Base-by-base conservation (phyloP, 1,140 invertebrate genomes). In the Himalopsyche phryganea region DNA sequence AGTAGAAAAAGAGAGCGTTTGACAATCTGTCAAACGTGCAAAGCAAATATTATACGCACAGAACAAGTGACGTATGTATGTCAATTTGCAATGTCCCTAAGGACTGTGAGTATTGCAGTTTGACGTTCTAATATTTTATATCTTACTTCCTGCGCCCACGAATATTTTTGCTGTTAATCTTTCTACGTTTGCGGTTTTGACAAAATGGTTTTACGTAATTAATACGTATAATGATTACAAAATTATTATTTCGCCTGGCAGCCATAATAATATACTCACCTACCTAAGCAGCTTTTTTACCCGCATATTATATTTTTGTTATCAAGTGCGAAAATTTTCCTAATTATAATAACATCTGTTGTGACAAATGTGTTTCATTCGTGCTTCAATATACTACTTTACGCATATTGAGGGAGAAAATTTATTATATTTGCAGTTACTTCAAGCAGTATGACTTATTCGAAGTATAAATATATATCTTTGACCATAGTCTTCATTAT, bases 381-480 rank as follows among this genome's bases (percentile, higher is more conserved):
- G 42, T 28, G 23, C 23, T 28, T 5, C 23, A 28, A 28, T 28
- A 28, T 28, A 5, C 23, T 28, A 28, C 23, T 28, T 3, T 5
- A 3, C 9, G 23, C 23, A 5, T 28, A 45, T 17, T 19, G 9
- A 15, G 4, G 11, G 6, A 15, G 23, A 23, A n/a, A 17, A 32
- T 28, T 48, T 7, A 10, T 55, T 40, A 10, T 36, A 1, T 23
- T 55, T 55, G 2, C 52, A 55, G 52, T 36, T 47, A 45, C 3
- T 23, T n/a, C 45, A 58, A 13, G n/a, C 20, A 56, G 50, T 36
- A 62, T 62, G 60, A 48, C 13, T 33, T 32, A 40, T 33, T 44
- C 7, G 13, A 42, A 50, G 20, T 48, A 44, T 10, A 62, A 54
- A 55, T 35, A 53, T 41, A 38, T 55, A 1, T 20, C 44, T 11